Evolutionary conservation across 2,113 vertebrate genomes (phyloP), one percentile per base, ranked within the genome.

Genomic region (Callionymus lyra): DNA sequence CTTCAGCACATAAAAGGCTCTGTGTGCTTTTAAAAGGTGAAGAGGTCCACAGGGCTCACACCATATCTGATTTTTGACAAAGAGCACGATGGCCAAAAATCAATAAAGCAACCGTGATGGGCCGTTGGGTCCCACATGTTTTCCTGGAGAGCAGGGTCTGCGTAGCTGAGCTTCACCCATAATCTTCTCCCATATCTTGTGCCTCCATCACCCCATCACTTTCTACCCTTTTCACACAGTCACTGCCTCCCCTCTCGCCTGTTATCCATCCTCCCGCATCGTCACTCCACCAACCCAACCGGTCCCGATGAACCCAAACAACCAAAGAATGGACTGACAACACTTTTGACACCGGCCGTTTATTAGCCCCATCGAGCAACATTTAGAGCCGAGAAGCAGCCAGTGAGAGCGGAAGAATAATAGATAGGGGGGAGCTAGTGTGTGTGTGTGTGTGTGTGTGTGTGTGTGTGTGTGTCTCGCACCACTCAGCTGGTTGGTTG

Each of bases 51-150:
- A 90, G 92, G 91, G 88, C 85, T 87, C 76, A 80, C 86, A 63
- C 85, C 87, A 86, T 93, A 88, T 97, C 91, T 94, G 94, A 97
- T 97, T 93, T 94, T 96, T 98, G 93, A 98, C 91, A 91, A 94
- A 98, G 92, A 94, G 89, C 90, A 88, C 80, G 81, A 81, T 83
- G 83, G 88, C 84, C 87, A 89, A 88, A 92, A 95, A 98, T 97
- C 93, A 89, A 97, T 97, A 94, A 85, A 85, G 87, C 87, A 80
- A 47, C 61, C 59, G 68, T 59, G 65, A 82, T 63, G 72, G 68
- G 70, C 68, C 60, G 44, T 53, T 31, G 59, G 64, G 74, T 69
- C 67, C 70, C 61, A 50, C 59, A n/a, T 56, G 72, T 89, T 87
- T 82, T 80, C 56, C 71, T 31, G 19, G 58, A 73, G 71, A 80